Conservation (phyloP, 2,797 vertebrate genomes). For the Hydrocynus forskahlii region DNA sequence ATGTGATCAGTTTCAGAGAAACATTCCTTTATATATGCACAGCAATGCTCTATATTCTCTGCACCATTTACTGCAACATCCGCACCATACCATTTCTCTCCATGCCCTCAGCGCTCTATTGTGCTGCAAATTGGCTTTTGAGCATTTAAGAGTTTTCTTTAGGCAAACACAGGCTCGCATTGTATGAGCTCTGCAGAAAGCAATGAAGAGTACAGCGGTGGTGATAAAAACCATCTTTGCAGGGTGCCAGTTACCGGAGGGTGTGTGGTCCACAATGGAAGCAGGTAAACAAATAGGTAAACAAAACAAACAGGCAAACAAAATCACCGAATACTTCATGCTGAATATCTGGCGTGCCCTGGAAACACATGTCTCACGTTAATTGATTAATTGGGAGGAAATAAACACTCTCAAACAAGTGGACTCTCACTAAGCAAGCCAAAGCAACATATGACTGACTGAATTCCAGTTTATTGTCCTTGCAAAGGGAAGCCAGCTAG, state of each 20-base stretch:
- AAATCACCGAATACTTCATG: constrained; percentile 1
- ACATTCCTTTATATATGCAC: not conserved
- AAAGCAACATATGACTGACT: not conserved
- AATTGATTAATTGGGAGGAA: not conserved
- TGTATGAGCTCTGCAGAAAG: not conserved
- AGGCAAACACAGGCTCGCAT: not conserved
- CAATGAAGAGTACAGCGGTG: not conserved
- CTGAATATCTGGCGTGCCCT: not conserved
- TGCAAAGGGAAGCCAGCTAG: too few species aligned
- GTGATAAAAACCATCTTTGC: not conserved
- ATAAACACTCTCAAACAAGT: too few species aligned
- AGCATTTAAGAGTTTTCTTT: constrained; percentile 6
- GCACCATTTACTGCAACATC: constrained; percentile 7
- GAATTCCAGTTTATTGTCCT: not conserved
- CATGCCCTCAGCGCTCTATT: not conserved
- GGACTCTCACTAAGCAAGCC: not conserved
- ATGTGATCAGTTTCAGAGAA: constrained; percentile 21
- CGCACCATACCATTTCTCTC: not conserved
- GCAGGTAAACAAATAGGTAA: not conserved
- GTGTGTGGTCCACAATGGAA: not conserved
- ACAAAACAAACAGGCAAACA: not conserved
- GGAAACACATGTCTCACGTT: not conserved
- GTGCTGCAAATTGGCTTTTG: constrained; percentile 19
- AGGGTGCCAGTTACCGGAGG: not conserved
- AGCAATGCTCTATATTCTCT: not conserved